phyloP scores from a whole-genome alignment of 2,888 invertebrate species.

The Rhynchonema sp. region DNA sequence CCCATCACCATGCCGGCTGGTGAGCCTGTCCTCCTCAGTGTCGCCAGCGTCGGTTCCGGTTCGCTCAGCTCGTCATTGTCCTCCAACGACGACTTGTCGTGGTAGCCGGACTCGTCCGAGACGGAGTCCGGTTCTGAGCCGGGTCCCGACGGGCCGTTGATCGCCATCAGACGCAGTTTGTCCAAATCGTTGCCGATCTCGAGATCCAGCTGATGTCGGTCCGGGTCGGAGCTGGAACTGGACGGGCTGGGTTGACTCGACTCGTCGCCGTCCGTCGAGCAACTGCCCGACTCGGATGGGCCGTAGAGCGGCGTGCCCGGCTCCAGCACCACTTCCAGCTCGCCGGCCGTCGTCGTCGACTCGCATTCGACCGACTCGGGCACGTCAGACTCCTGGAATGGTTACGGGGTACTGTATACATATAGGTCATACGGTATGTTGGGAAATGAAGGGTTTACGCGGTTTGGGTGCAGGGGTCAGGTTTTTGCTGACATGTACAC shows the following conservation, averaged over 20 bases:
- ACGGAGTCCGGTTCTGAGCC: slow-evolving; percentile 51
- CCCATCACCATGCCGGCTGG: no score
- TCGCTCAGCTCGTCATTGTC: no score
- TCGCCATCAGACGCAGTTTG: slow-evolving; percentile 11
- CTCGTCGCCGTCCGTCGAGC: not conserved
- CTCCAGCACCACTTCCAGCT: not conserved
- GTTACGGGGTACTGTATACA: no score
- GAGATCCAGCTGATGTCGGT: slow-evolving; percentile 17
- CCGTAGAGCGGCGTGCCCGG: not conserved
- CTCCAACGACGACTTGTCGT: slow-evolving; percentile 6
- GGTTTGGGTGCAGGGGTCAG: no score
- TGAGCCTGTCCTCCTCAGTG: no score
- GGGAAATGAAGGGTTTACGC: no score
- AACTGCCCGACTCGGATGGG: no score
- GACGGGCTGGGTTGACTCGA: not conserved
- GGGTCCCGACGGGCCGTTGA: slow-evolving; percentile 27
- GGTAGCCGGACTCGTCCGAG: slow-evolving; percentile 71
- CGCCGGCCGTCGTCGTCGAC: not conserved
- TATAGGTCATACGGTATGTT: no score
- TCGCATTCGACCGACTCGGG: slow-evolving; percentile 6
- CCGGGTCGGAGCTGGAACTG: not conserved
- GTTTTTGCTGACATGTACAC: no score
- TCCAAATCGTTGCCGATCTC: slow-evolving; percentile 27
- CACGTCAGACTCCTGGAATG: slow-evolving; percentile 6
- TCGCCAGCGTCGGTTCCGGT: no score